Evolutionary conservation across 2,797 vertebrate genomes (phyloP), one percentile per base, ranked within the genome.

Genomic region (Coendou prehensilis): DNA sequence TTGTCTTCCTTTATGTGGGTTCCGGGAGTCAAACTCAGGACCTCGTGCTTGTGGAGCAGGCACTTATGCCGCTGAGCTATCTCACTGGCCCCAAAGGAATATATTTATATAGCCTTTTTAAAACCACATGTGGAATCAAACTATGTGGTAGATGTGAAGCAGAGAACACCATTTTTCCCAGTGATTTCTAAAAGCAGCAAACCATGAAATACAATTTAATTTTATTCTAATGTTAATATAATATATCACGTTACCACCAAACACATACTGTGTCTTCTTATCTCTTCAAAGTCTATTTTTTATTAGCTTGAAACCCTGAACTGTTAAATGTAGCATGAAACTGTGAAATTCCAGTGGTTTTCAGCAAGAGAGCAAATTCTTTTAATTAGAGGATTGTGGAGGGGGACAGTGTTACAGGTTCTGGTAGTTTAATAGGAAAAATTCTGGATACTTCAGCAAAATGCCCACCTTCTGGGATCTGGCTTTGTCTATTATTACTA

Each of bases 301-400:
- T 78, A 88, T 97, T 92, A 93, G 63, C 52, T 96, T 93, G 90
- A 96, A 95, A 52, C 20, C 2, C 10, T 28, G 64, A 94, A 75
- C 82, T 96, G 56, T 95, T 98, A 87, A 97, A 91, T 23, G 18
- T 93, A 94, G 50, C 54, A 81, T 88, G 90, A 97, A 97, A 85
- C 37, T 93, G 3, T 91, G 61, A 91, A 97, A 94, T 92, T 93
- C 18, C 0, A 37, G n/a, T 61, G 9, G 83, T 88, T 6, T 52
- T n/a, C 45, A 33, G 20, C 11, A 91, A 33, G 26, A 92, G 94
- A 59, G 73, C 84, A 84, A 11, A 6, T 64, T 93, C 20, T 94
- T 97, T 97, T 92, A 91, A 54, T 81, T 94, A 75, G 82, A 92
- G 93, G 83, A 83, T 59, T 73, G 28, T 17, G 92, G 52, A 75